Evolutionary conservation across 2,113 vertebrate species (phyloP), one percentile per base, ranked within the genome.

Genomic region (Oryzias woworae): DNA sequence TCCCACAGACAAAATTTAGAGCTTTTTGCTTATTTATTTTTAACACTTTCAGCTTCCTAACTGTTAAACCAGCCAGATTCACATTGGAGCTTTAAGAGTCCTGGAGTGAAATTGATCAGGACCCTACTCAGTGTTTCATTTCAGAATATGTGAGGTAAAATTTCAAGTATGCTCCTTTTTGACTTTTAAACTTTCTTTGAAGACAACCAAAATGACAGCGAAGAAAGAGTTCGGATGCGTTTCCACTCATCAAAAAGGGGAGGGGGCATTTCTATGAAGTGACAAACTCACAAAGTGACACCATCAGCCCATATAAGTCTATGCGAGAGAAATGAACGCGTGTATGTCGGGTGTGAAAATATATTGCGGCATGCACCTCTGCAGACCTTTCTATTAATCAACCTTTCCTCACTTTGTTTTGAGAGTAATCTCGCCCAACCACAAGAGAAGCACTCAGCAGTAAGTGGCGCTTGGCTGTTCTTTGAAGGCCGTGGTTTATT

Each of bases 371-470:
- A 73, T 53, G 70, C 86, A 86, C 88, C 88, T 88, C 77, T 71
- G 83, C 66, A 77, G 88, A 88, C 85, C 87, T 84, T 86, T 74
- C 85, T 89, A 90, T 92, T 92, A 91, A 92, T 93, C 92, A 92
- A 88, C 72, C 89, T 92, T 90, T 92, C 90, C 75, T 65, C 90
- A 90, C 90, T 89, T 87, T 92, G 91, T 93, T 93, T 92, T 85
- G 80, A 92, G 87, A 92, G 92, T 88, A 91, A 91, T 90, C 88
- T 87, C 75, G 85, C 77, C 88, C 88, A 80, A 89, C 86, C 82
- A 83, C 86, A 81, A 81, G 79, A 91, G 87, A 87, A 87, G 88
- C 88, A 89, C 85, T 89, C 89, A 87, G 85, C 75, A 66, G 83
- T 90, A 88, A 92, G 89, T 89, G 89, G 81, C 73, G 82, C 78